These are phyloP conservation scores for Tenthredo scrophulariae DNA, from an alignment of 2,888 invertebrate genomes.

Conservation along the genomic window DNA sequence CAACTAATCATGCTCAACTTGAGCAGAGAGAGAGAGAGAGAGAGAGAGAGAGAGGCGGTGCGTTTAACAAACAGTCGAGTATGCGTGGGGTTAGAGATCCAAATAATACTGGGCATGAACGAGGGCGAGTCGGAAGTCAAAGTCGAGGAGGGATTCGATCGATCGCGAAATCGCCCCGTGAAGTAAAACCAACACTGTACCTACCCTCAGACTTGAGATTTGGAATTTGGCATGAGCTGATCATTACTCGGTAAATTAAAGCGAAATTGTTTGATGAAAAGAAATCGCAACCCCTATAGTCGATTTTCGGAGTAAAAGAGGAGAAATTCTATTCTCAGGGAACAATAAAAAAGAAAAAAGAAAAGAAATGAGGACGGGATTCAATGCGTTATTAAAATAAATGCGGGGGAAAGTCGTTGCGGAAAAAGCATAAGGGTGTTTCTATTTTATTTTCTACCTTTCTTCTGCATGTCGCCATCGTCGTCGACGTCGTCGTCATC, in stretches of 20 bases:
- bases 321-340: background rate
- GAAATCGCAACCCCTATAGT: background rate
- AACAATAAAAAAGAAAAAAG: background rate
- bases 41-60: background rate
- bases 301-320: background rate
- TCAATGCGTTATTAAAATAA: background rate
- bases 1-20: slow-evolving; percentile 72
- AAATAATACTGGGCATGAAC: slow-evolving; percentile 12
- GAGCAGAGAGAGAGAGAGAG: slow-evolving; percentile 56
- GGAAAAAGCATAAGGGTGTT: slow-evolving; percentile 1
- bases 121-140: slow-evolving; percentile 12
- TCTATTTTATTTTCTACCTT: slow-evolving; percentile 4
- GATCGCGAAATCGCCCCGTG: background rate
- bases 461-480: background rate
- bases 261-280: background rate
- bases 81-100: background rate
- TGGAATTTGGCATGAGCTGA: background rate
- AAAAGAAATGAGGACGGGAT: background rate
- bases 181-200: background rate
- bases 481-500: background rate
- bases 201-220: background rate
- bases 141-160: slow-evolving; percentile 1
- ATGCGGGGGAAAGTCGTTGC: background rate
- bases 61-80: slow-evolving; percentile 41
- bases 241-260: slow-evolving; percentile 7